Evolutionary conservation across 2,113 vertebrate species (phyloP), one percentile per base, ranked within the genome.

Genomic region (Plecotus auritus): DNA sequence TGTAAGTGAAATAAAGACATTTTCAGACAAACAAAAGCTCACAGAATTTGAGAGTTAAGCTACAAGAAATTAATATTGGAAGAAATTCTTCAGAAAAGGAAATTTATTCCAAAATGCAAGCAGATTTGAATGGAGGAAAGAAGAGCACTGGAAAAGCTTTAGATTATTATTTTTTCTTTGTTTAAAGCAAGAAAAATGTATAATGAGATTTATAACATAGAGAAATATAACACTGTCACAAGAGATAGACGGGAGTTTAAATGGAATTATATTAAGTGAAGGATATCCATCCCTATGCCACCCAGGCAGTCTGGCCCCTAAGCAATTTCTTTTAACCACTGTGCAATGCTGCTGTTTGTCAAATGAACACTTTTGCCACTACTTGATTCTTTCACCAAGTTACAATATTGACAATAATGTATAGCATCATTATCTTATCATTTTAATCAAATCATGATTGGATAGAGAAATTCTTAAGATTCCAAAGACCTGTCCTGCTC

Each of bases 1-100:
- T 59, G 37, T 35, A 72, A 9, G 40, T 85, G 7, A 95, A 94
- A 92, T 76, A 88, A 86, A 92, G 49, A 78, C n/a, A 74, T 90
- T 85, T 90, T 81, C 90, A 94, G 66, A 88, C 72, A 74, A 91
- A 88, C 26, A 91, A 93, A 88, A 84, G 70, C 47, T 89, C 84
- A 86, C 5, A 86, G 61, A 93, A 95, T 56, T 56, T 77, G 23
- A 47, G 35, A 89, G 4, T 49, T 91, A 73, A 81, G 22, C 37
- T 80, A 84, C 26, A 93, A 77, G 37, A 70, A 76, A 72, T 66
- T 51, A 86, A 0, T 85, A 56, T 47, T 97, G 22, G 77, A 89
- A 76, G 13, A 72, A 85, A 28, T 30, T 93, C n/a, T 94, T 51
- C 23, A 77, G 61, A 40, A 28, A 91, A 88, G 85, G 47, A 81